Evolutionary conservation across 2,797 vertebrate genomes (phyloP), one percentile per base, ranked within the genome.

Genomic region (Acestrorhynchus altus): DNA sequence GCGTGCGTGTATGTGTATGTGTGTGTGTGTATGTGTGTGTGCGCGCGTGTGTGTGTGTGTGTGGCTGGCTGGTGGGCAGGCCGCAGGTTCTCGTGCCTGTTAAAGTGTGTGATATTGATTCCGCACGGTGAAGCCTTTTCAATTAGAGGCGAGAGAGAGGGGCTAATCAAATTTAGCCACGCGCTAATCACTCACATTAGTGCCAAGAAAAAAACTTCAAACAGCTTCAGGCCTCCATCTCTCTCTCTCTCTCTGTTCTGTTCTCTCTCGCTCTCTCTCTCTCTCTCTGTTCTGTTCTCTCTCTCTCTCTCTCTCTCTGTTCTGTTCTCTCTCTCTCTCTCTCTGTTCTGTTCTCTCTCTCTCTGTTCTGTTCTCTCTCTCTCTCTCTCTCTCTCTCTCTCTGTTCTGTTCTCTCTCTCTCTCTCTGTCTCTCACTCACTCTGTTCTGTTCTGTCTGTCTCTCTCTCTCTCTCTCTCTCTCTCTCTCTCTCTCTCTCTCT

Each of bases 91-190:
- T 72, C 8, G 16, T 71, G 66, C 64, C 68, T 52, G 35, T 28
- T 51, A 76, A 79, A 83, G 72, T 76, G 56, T 79, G 76, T 24
- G 39, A 76, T 79, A 84, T 84, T 76, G 82, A 84, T 84, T 84
- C 76, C 46, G 76, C 52, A 65, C 56, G 60, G 64, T 67, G 57
- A 79, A 74, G 73, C 76, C 61, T 81, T 84, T 81, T 84, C 76
- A 81, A 76, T 81, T 84, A 84, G 73, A 60, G 8, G 40, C 57
- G 22, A 57, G 46, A 72, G 73, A 81, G 70, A 76, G 76, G 76
- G 79, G 69, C 76, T 84, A 83, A 83, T 83, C 72, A 83, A 79
- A 81, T 81, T 79, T 72, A 70, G 69, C 61, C 79, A 39, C 54
- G 52, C 35, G 64, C 76, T 83, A 83, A 83, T 81, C 77, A 83